These are phyloP conservation scores for Bombus confusus DNA, from an alignment of 1,140 invertebrate genomes.

Conservation along the genomic window DNA sequence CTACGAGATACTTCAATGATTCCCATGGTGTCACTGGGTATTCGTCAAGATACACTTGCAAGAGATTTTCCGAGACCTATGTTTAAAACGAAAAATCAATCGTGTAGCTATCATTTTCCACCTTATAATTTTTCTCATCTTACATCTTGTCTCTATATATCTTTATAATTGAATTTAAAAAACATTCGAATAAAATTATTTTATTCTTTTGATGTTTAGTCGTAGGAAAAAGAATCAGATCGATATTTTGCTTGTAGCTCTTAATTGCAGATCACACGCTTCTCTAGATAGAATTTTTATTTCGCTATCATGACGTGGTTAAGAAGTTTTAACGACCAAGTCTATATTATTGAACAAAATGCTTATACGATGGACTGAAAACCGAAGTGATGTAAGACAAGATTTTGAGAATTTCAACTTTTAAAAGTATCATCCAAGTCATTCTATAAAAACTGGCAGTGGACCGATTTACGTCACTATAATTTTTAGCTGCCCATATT, in stretches of 20 bases:
- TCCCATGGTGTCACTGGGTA: conserved; percentile 95
- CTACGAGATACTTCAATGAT: conserved; percentile 94
- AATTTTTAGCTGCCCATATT: background rate
- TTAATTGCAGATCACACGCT: background rate
- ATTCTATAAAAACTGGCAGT: too few relatives aligned
- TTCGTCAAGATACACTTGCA: conserved; percentile 91
- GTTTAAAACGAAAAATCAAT: background rate
- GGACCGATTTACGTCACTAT: too few relatives aligned
- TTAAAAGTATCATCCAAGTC: too few relatives aligned
- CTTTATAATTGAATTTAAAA: too few relatives aligned
- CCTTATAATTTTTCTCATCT: background rate
- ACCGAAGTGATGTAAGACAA: too few relatives aligned
- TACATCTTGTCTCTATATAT: too few relatives aligned
- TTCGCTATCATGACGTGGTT: background rate
- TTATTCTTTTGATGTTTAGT: background rate
- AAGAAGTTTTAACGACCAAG: background rate
- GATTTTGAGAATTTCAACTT: background rate
- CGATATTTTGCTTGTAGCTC: background rate
- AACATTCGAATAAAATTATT: too few relatives aligned
- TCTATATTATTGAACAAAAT: too few relatives aligned
- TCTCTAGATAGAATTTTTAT: background rate
- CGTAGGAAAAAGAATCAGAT: background rate
- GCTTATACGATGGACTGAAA: too few relatives aligned
- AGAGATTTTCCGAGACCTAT: conserved; percentile 90
- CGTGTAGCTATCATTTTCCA: background rate